These are phyloP conservation scores for Poecilia gillii DNA, from an alignment of 2,797 vertebrate genomes.

Conservation along the genomic window DNA sequence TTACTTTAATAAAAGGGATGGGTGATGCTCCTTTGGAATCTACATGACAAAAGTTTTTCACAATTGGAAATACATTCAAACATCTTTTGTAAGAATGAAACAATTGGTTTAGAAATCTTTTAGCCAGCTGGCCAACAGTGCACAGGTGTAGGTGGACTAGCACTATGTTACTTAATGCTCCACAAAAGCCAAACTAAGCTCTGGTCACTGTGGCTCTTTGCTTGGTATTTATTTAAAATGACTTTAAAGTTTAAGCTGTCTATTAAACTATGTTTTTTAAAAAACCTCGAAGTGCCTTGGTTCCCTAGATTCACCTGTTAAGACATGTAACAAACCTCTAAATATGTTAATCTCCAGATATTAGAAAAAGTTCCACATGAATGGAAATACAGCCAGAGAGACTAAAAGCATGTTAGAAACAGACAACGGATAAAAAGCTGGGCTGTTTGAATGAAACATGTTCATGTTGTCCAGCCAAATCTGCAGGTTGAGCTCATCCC, in stretches of 20 bases:
- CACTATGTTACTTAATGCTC: not conserved
- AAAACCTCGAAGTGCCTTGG: not conserved
- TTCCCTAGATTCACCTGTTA: not conserved
- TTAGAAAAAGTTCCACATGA: not conserved
- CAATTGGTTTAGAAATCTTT: not conserved
- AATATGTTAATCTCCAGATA: not conserved
- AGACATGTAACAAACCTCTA: not conserved
- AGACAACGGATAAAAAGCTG: not conserved
- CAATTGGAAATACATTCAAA: not conserved
- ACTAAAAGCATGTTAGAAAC: not conserved
- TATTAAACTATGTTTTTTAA: not conserved
- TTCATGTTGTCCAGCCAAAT: not conserved
- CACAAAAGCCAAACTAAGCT: not conserved
- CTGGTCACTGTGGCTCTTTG: not conserved
- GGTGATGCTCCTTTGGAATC: not conserved
- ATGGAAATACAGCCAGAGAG: not conserved
- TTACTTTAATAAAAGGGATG: not conserved
- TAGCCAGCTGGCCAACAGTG: not conserved
- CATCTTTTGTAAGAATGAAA: not conserved
- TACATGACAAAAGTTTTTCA: not conserved
- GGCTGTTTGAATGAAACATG: not conserved
- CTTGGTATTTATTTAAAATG: not conserved
- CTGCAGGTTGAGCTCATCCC: not conserved
- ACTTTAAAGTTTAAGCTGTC: not conserved
- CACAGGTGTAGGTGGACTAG: not conserved